Evolutionary conservation across 2,888 invertebrate genomes (phyloP), one percentile per base, ranked within the genome.

Genomic region (Cephus nigrinus): DNA sequence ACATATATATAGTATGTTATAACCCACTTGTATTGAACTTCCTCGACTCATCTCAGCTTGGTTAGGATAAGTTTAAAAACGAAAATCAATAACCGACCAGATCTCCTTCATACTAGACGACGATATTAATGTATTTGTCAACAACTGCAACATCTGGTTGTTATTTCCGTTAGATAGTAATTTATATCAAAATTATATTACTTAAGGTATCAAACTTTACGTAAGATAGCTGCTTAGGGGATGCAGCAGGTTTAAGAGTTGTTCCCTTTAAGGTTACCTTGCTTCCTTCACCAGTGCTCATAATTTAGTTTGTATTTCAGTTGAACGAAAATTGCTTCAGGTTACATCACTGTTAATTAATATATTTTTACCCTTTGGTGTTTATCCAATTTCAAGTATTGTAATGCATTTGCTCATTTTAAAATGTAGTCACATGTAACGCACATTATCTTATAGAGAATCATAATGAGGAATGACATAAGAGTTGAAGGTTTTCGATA

Each of bases 41-140:
- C 55, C 23, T 23, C 23, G 15, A 55, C 55, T 55, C 23, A 55
- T 55, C 55, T 55, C 55, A 55, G 55, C 55, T 9, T 23, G 15
- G 55, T 55, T 55, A 55, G 40, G 40, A 55, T 9, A 15, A 55
- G 55, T 82, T 83, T 84, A 75, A 76, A 84, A 84, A 83, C n/a
- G 73, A 79, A 86, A 84, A 87, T 87, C 88, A 85, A 88, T 88
- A 87, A 82, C 76, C 72, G 80, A 23, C 55, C 55, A 15, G 55
- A 40, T 55, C 55, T 55, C 55, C 23, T 55, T 55, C 23, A 23
- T 55, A 23, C 55, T 55, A 23, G 23, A 55, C 15, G 23, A 55
- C 23, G 9, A 55, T 55, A 55, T 55, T 55, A 23, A 23, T 23
- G 55, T 55, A 55, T 55, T 55, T 55, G 23, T 55, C 23, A 55